Conservation (phyloP, 2,797 vertebrate species). For the Zenarchopterus dispar region DNA sequence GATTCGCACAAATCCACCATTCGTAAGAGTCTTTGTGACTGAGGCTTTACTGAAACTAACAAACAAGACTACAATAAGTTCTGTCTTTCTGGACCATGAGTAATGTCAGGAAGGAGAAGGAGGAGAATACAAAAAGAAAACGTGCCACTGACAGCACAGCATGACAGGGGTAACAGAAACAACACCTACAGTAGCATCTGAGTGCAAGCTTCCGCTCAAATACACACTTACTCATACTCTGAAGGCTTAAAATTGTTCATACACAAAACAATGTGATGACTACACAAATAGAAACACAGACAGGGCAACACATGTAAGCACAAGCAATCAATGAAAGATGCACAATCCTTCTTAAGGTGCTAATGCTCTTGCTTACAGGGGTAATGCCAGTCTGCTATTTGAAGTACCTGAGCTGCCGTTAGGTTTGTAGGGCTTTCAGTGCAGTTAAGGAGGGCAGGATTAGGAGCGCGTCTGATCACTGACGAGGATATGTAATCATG, state of each 20-base stretch:
- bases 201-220: too few relatives aligned
- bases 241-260: background rate
- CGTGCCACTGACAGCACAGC: too few relatives aligned
- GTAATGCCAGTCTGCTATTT: constrained; percentile 44
- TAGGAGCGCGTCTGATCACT: constrained; percentile 42
- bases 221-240: too few relatives aligned
- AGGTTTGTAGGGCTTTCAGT: constrained; percentile 41
- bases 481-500: constrained; percentile 24
- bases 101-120: too few relatives aligned
- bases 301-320: constrained; percentile 4
- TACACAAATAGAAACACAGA: background rate
- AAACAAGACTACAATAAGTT: too few relatives aligned
- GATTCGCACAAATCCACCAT: too few relatives aligned
- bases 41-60: too few relatives aligned
- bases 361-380: constrained; percentile 47
- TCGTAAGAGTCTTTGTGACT: too few relatives aligned
- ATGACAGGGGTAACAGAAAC: too few relatives aligned
- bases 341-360: constrained; percentile 44
- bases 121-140: too few relatives aligned
- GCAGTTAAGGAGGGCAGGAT: constrained; percentile 50
- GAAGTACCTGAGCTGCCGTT: constrained; percentile 51
- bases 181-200: too few relatives aligned
- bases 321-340: constrained; percentile 52
- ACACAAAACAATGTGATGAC: background rate
- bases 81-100: too few relatives aligned